A percentile compares a stretch with the other conserved stretches of the same genome.
Conservation (phyloP, 2,113 vertebrate genomes). For the Serinus canaria region DNA sequence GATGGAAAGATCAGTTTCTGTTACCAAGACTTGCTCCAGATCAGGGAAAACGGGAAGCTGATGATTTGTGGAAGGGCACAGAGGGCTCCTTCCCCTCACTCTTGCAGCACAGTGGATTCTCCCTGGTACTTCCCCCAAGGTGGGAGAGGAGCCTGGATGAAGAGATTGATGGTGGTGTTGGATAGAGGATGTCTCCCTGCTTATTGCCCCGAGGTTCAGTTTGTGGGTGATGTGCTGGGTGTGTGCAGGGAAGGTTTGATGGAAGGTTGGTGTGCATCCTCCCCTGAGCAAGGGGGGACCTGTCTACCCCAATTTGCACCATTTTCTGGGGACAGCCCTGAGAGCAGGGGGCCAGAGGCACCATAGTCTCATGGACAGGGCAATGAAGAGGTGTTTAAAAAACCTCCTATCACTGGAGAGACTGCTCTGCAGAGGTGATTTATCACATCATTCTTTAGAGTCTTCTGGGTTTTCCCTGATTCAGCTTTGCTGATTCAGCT, state of each 20-base stretch:
- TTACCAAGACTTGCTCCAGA: background rate
- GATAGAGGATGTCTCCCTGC: background rate
- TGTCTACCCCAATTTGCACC: background rate
- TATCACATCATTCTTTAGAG: background rate
- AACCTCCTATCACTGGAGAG: background rate
- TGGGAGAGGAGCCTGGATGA: background rate
- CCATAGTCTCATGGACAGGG: background rate
- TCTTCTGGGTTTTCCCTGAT: background rate
- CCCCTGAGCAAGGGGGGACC: fast-evolving
- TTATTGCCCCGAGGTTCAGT: background rate
- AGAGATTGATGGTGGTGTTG: background rate
- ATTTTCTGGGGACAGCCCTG: background rate
- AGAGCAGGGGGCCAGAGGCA: background rate
- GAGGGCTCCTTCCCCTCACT: background rate
- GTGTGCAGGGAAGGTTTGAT: background rate
- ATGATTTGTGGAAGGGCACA: background rate
- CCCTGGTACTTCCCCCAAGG: background rate
- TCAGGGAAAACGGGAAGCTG: background rate
- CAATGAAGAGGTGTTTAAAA: background rate
- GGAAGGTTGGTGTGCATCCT: background rate
- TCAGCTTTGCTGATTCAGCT: background rate
- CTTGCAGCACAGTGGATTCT: background rate
- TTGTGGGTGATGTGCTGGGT: background rate
- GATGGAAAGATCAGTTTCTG: background rate
- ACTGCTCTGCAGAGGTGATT: background rate